Conservation (phyloP, 1,140 invertebrate genomes). For the Anthonomus grandis region DNA sequence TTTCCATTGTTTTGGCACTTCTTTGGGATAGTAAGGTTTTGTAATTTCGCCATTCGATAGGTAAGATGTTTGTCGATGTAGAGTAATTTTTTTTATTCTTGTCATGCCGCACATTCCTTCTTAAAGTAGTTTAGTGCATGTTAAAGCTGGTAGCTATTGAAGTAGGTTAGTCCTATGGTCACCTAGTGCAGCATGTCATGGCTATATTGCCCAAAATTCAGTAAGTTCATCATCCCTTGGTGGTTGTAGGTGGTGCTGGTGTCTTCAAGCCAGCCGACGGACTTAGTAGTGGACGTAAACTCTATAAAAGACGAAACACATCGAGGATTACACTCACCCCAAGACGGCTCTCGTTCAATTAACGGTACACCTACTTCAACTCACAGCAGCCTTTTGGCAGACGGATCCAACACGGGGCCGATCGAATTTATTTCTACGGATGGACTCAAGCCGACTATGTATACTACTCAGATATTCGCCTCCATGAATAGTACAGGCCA, state of each 20-base stretch:
- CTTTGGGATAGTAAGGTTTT: conserved; percentile 19
- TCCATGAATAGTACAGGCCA: conserved; percentile 43
- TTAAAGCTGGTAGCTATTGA: conserved; percentile 22
- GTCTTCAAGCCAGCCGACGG: conserved; percentile 42
- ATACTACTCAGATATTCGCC: conserved; percentile 52
- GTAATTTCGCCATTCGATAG: conserved; percentile 18
- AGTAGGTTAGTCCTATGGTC: conserved; percentile 37
- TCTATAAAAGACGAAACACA: conserved; percentile 52
- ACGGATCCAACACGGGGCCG: conserved; percentile 46
- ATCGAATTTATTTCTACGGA: conserved; percentile 56
- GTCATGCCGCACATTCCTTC: no score
- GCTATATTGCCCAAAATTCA: conserved; percentile 3
- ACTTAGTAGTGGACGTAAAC: conserved; percentile 53
- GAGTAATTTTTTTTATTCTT: no score
- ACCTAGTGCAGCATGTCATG: conserved; percentile 31
- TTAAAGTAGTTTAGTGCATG: conserved; percentile 31
- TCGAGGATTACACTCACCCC: conserved; percentile 48
- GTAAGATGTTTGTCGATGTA: no score
- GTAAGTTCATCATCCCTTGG: conserved; percentile 26
- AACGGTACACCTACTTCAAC: conserved; percentile 53
- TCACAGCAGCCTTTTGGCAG: conserved; percentile 50
- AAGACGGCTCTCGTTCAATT: conserved; percentile 52
- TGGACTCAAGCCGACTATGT: conserved; percentile 52
- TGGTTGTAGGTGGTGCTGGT: conserved; percentile 50
- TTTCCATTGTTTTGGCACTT: neutral